Evolutionary conservation across 2,113 vertebrate genomes (phyloP), one percentile per base, ranked within the genome.

Genomic region (Clarias gariepinus): DNA sequence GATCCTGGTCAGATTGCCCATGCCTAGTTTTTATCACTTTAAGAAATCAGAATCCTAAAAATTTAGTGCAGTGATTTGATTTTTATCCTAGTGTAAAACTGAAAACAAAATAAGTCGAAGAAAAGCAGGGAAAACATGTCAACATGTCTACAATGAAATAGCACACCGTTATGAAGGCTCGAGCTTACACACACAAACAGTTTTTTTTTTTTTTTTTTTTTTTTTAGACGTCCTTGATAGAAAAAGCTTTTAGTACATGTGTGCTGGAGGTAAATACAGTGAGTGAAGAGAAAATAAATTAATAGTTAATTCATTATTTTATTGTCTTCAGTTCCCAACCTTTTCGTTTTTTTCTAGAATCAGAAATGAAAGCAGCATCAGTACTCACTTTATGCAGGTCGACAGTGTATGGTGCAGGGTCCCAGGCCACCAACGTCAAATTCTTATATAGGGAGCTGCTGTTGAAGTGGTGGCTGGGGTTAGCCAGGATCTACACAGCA

Each of bases 401-500:
- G 88, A 98, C 94, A 18, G 95, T 94, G 90, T 99, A 99, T 7
- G 98, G 98, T 25, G 98, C 97, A 68, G 98, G 98, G 90, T 99
- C 98, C 98, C 98, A 99, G 55, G 97, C 98, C 88, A 99, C 94
- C 92, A 99, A 93, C 77, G 96, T 95, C 85, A 99, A 94, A 83
- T 99, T 96, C 95, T 97, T 98, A 91, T 99, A 99, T 87, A 99
- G 95, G 1, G 96, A 95, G 88, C 95, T 99, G 30, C 95, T 96
- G 1, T 95, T 94, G 93, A 99, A 99, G 58, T 94, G 95, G 90
- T 98, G 94, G 30, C 87, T 94, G 55, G 98, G 96, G 89, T 97
- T 97, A 76, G 97, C 97, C 91, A 99, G 92, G 92, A 99, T 98
- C 98, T 99, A 93, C 8, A 58, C 21, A 78, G 11, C 33, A 82